These are phyloP conservation scores for Drosophila kikkawai DNA, from an alignment of 1,140 invertebrate species.

Conservation along the genomic window DNA sequence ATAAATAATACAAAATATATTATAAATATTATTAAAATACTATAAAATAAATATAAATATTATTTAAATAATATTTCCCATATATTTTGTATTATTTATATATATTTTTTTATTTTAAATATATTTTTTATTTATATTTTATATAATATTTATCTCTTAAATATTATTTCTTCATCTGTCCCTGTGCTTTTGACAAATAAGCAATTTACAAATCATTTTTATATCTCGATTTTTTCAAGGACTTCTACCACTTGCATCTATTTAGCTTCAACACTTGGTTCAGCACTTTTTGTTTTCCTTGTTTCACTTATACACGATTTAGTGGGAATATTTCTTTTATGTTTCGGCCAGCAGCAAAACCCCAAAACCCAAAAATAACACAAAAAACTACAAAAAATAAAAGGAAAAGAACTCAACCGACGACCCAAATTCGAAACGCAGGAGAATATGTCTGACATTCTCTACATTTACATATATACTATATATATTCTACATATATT, in stretches of 20 bases:
- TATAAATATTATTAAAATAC: too few species aligned
- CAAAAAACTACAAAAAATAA: not conserved
- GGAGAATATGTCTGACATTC: not conserved
- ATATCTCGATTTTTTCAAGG: constrained; percentile 16
- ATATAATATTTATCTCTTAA: too few species aligned
- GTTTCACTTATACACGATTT: constrained; percentile 21
- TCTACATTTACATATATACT: too few species aligned
- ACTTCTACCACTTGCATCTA: constrained; percentile 1
- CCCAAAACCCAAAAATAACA: constrained; percentile 7
- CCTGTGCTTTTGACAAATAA: constrained; percentile 44
- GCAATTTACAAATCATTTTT: constrained; percentile 48
- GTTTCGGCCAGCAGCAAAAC: not conserved
- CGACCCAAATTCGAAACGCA: constrained; percentile 6
- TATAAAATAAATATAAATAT: too few species aligned
- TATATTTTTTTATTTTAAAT: too few species aligned
- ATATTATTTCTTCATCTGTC: constrained; percentile 5
- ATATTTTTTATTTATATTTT: too few species aligned
- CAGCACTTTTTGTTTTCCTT: constrained; percentile 17
- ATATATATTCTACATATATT: too few species aligned
- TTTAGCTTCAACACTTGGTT: constrained; percentile 4
- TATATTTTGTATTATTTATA: too few species aligned
- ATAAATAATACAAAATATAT: too few species aligned
- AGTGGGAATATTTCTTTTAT: constrained; percentile 1
- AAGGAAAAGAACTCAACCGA: constrained; percentile 25
- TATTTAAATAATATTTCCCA: too few species aligned